Evolutionary conservation across 64 coral and sea anemone species (phyloP).

Genomic region (Pocillopora damicornis): DNA sequence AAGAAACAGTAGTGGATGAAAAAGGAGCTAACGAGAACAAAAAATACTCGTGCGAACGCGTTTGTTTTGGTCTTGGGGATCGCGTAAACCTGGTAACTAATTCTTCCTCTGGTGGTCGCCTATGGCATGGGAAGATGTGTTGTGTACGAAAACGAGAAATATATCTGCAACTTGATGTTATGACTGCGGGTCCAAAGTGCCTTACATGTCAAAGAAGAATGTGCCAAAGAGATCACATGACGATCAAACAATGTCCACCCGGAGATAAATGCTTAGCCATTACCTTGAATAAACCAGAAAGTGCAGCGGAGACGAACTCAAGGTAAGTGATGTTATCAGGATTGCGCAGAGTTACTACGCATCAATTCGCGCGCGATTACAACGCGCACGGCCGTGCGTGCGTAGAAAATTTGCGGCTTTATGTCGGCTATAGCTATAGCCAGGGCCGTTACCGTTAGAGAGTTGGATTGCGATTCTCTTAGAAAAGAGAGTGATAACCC

Average conservation of each 20-base stretch:
- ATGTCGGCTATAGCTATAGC: too few species aligned
- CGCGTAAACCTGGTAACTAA: slow-evolving; percentile 18
- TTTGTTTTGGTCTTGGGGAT: slow-evolving; percentile 26
- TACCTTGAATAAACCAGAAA: neutral
- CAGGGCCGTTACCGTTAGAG: too few species aligned
- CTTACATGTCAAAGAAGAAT: slow-evolving; percentile 6
- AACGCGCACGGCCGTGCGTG: too few species aligned
- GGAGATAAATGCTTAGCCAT: slow-evolving; percentile 47
- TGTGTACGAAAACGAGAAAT: slow-evolving; percentile 32
- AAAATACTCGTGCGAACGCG: slow-evolving; percentile 21
- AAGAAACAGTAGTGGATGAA: slow-evolving; percentile 30
- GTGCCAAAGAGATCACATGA: slow-evolving; percentile 10
- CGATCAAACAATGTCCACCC: slow-evolving; percentile 18
- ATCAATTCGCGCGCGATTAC: too few species aligned
- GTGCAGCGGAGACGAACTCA: neutral
- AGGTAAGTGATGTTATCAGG: neutral
- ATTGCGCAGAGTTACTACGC: too few species aligned
- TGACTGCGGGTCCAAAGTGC: slow-evolving; percentile 34
- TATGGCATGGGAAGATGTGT: neutral
- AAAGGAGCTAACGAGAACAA: slow-evolving; percentile 18
- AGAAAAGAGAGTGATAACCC: too few species aligned
- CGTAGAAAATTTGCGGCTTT: too few species aligned
- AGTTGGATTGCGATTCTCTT: too few species aligned
- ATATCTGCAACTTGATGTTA: slow-evolving; percentile 17
- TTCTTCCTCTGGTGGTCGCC: slow-evolving; percentile 34